A percentile compares a stretch with the other conserved stretches of the same genome.
Evolutionary conservation across 2,888 invertebrate genomes (phyloP).

Genomic region (Isotomurus palustris): DNA sequence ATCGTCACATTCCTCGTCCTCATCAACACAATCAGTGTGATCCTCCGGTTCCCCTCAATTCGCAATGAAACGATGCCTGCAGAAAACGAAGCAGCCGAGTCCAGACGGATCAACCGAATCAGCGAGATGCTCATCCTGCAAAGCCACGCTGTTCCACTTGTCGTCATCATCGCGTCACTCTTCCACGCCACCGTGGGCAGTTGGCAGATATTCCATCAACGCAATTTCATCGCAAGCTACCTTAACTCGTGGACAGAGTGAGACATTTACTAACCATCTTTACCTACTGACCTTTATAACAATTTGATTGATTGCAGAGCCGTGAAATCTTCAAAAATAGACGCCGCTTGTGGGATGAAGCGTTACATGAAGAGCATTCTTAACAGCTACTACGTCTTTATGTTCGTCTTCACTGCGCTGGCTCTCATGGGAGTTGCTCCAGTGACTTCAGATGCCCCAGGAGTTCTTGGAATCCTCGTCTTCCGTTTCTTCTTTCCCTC

Average conservation of each 20-base stretch:
- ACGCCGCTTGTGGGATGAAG: slow-evolving; percentile 12
- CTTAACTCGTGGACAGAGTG: slow-evolving; percentile 26
- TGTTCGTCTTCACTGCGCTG: slow-evolving; percentile 4
- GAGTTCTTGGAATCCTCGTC: slow-evolving; percentile 12
- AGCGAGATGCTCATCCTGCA: slow-evolving; percentile 25
- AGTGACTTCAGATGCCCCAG: slow-evolving; percentile 14
- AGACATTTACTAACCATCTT: neutral
- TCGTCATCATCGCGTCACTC: slow-evolving; percentile 18
- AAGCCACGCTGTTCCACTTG: slow-evolving; percentile 19
- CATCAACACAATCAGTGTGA: neutral
- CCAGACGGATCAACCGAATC: neutral
- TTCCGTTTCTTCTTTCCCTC: slow-evolving; percentile 11
- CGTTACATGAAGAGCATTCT: slow-evolving; percentile 12
- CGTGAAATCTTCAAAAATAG: slow-evolving; percentile 20
- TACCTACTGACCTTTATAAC: neutral
- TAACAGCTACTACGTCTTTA: slow-evolving; percentile 3
- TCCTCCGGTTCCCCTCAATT: neutral
- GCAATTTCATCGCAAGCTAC: slow-evolving; percentile 23
- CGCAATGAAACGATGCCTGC: neutral
- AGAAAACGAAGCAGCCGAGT: too few species aligned
- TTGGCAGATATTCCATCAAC: slow-evolving; percentile 12
- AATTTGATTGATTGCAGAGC: slow-evolving; percentile 10
- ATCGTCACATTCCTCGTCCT: neutral
- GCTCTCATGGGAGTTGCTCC: slow-evolving; percentile 16
- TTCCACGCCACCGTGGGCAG: slow-evolving; percentile 11